phyloP scores from a whole-genome alignment of 2,113 vertebrate genomes.

The Thamnophis sirtalis region DNA sequence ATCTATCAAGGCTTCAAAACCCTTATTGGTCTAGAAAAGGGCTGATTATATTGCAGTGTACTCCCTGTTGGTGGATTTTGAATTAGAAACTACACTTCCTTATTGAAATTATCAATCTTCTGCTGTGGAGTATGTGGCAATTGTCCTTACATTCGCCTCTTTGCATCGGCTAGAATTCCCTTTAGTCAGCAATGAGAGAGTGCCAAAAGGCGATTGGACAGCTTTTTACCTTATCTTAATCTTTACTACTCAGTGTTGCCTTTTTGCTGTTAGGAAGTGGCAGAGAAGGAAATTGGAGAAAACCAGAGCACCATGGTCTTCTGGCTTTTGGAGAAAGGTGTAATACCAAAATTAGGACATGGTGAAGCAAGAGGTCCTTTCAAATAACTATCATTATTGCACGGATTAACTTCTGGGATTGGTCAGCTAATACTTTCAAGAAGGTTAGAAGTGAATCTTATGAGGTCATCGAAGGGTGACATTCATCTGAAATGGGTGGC shows the following conservation, averaged over 20 bases:
- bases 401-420: not conserved
- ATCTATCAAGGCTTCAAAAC: not conserved
- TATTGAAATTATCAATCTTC: not conserved
- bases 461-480: not conserved
- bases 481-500: not conserved
- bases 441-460: not conserved
- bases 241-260: not conserved
- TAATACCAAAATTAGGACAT: not conserved
- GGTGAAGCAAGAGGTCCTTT: not conserved
- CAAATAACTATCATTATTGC: not conserved
- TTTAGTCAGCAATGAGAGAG: not conserved
- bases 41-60: not conserved
- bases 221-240: not conserved
- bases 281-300: not conserved
- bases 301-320: not conserved
- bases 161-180: not conserved
- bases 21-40: not conserved
- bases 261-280: not conserved
- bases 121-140: not conserved
- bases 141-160: not conserved
- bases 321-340: not conserved
- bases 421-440: not conserved
- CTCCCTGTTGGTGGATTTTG: not conserved
- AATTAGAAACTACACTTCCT: not conserved
- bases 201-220: not conserved